These are phyloP conservation scores for Anableps anableps DNA, from an alignment of 2,797 vertebrate genomes.

Conservation along the genomic window DNA sequence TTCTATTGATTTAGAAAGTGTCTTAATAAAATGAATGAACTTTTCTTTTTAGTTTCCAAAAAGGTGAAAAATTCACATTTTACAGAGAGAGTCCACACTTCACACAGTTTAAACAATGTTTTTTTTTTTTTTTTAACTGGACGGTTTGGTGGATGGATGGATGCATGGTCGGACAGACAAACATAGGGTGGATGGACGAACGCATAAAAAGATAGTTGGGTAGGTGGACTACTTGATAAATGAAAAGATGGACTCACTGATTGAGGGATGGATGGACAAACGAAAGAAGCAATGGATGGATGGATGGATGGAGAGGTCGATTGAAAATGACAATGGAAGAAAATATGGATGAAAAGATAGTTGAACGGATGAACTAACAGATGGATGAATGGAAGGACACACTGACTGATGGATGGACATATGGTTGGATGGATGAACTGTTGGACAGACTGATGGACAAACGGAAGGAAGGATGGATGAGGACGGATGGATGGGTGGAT, in stretches of 20 bases:
- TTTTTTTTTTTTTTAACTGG: background rate
- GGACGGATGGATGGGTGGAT: background rate
- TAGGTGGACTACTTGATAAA: background rate
- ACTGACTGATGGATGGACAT: too few relatives aligned
- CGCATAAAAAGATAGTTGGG: too few relatives aligned
- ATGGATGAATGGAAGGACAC: too few relatives aligned
- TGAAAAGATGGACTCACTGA: background rate
- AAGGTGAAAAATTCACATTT: slow-evolving; percentile 7
- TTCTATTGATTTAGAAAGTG: slow-evolving; percentile 22
- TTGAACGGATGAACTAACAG: too few relatives aligned
- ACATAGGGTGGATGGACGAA: background rate
- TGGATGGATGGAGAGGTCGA: background rate
- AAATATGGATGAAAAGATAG: too few relatives aligned
- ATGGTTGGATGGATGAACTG: too few relatives aligned
- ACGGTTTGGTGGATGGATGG: background rate
- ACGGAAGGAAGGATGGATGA: background rate
- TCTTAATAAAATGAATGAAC: slow-evolving; percentile 15
- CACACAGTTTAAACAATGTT: slow-evolving; percentile 8
- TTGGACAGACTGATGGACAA: too few relatives aligned
- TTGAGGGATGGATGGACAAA: background rate
- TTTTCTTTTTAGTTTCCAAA: slow-evolving; percentile 24
- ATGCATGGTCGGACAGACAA: background rate
- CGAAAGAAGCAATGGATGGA: background rate
- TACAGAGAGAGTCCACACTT: background rate
- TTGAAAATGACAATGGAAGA: too few relatives aligned